These are phyloP conservation scores for Sinocyclocheilus anophthalmus DNA, from an alignment of 2,113 vertebrate genomes.

Conservation along the genomic window DNA sequence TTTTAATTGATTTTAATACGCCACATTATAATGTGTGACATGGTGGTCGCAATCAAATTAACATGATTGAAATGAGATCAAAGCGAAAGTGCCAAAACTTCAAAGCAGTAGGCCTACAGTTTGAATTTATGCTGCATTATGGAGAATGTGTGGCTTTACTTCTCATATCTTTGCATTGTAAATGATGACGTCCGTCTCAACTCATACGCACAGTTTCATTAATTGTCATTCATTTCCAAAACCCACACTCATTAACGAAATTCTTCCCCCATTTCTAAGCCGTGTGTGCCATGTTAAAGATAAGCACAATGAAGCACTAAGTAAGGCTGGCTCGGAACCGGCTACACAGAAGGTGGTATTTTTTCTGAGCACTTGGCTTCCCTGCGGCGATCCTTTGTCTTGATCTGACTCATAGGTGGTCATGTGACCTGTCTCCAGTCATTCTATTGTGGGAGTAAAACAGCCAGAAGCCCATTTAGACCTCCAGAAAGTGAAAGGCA, in stretches of 20 bases:
- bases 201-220: not conserved
- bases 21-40: not conserved
- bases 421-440: slow-evolving; percentile 25
- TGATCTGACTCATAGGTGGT: slow-evolving; percentile 13
- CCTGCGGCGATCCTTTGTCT: slow-evolving; percentile 35
- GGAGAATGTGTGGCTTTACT: not conserved
- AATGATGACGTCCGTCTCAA: not conserved
- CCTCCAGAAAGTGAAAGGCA: slow-evolving; percentile 31
- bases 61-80: slow-evolving; percentile 20
- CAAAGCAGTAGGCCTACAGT: not conserved
- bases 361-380: not conserved
- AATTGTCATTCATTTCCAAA: not conserved
- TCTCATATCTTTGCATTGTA: slow-evolving; percentile 2
- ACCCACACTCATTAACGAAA: not conserved
- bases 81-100: not conserved
- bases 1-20: too few relatives aligned
- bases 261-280: not conserved
- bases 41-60: not conserved
- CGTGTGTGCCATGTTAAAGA: not conserved
- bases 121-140: not conserved
- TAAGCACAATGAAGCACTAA: not conserved
- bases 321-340: not conserved
- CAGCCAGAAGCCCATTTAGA: slow-evolving; percentile 25
- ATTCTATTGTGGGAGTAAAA: not conserved
- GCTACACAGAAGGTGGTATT: not conserved